Percentiles rank a stretch among this genome's conserved stretches.
Evolutionary conservation across 2,113 vertebrate genomes (phyloP).

Genomic region (Shinisaurus crocodilurus): DNA sequence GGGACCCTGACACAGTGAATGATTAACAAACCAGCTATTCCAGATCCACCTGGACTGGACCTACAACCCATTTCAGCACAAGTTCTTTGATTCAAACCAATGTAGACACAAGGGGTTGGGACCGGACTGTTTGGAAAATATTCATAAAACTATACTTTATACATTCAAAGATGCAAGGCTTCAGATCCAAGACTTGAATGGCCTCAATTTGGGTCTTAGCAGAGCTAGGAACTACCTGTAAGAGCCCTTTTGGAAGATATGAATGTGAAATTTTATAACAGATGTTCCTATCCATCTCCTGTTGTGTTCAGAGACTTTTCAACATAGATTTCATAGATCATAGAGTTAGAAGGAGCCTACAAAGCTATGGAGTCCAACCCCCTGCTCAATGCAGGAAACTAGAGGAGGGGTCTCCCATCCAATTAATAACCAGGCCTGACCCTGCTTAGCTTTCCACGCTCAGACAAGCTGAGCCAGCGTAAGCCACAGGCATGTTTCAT

Average conservation of each 20-base stretch:
- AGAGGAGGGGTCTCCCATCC: too few relatives aligned
- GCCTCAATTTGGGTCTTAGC: neutral
- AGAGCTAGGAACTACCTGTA: neutral
- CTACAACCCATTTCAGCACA: neutral
- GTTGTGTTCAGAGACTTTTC: neutral
- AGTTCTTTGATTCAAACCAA: neutral
- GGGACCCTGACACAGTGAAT: neutral
- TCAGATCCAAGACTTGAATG: neutral
- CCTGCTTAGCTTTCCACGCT: too few relatives aligned
- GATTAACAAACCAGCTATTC: slow-evolving; percentile 5
- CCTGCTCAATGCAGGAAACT: too few relatives aligned
- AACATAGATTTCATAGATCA: too few relatives aligned
- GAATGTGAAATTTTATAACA: neutral
- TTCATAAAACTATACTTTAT: neutral
- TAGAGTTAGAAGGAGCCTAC: too few relatives aligned
- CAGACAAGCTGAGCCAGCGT: too few relatives aligned
- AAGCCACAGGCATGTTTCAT: too few relatives aligned
- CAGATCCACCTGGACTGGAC: neutral
- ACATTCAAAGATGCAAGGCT: neutral
- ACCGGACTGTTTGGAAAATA: neutral
- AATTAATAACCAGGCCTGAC: too few relatives aligned
- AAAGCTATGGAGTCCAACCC: too few relatives aligned
- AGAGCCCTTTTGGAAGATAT: neutral
- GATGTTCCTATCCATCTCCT: neutral
- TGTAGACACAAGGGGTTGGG: neutral